These are phyloP conservation scores for Allolobophora icterica DNA, from an alignment of 2,888 invertebrate genomes.

Conservation along the genomic window DNA sequence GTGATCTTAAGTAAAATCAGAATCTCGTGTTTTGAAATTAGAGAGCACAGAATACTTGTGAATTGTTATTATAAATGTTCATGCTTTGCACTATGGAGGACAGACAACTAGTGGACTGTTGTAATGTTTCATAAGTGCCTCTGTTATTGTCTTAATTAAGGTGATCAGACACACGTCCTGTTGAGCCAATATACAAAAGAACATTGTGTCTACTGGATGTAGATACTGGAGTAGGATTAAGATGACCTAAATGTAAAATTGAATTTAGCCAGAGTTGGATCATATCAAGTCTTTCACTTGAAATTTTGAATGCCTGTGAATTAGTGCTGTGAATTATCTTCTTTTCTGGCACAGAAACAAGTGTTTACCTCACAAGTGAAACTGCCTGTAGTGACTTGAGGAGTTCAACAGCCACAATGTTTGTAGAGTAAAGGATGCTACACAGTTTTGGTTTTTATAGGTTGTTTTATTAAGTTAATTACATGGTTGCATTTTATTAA, in stretches of 20 bases:
- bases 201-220: too few species aligned
- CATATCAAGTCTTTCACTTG: too few species aligned
- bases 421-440: neutral
- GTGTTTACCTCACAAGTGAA: neutral
- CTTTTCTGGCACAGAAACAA: neutral
- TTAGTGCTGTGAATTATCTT: neutral
- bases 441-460: neutral
- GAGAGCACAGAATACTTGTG: neutral
- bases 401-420: neutral
- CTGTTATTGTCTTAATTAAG: neutral
- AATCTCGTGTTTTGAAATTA: neutral
- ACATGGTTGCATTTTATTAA: neutral
- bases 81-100: neutral
- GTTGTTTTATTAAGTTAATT: neutral
- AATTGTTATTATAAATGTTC: neutral
- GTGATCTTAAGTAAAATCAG: neutral
- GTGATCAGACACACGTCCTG: neutral
- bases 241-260: too few species aligned
- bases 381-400: neutral
- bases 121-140: neutral
- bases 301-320: too few species aligned
- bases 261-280: too few species aligned
- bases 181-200: neutral
- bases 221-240: too few species aligned
- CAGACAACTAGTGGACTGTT: neutral